A percentile compares a stretch with the other conserved stretches of the same genome.
Conservation (phyloP, 2,888 invertebrate species). For the Torymus aiolomorphi region DNA sequence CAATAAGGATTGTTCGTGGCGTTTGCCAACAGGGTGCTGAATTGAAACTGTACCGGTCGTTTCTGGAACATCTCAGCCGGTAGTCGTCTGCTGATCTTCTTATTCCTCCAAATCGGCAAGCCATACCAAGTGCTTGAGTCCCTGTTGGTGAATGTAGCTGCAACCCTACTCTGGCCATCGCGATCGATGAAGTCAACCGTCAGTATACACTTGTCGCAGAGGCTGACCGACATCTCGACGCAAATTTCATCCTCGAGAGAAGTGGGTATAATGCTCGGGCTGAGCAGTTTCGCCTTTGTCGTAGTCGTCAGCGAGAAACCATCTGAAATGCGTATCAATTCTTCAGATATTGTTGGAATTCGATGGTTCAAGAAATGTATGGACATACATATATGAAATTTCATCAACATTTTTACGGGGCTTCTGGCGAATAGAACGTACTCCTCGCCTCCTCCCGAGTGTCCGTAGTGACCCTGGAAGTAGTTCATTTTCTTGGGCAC, state of each 20-base stretch:
- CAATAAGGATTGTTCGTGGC: slow-evolving; percentile 54
- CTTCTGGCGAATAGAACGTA: slow-evolving; percentile 55
- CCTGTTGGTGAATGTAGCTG: slow-evolving; percentile 21
- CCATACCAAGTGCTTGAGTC: not conserved
- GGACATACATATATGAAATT: slow-evolving; percentile 63
- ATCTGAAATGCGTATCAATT: slow-evolving; percentile 53
- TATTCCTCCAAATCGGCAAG: slow-evolving; percentile 37
- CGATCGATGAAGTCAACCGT: slow-evolving; percentile 51
- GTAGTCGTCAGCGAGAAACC: slow-evolving; percentile 55
- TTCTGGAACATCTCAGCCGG: not conserved
- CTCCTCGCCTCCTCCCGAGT: not conserved
- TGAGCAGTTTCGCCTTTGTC: slow-evolving; percentile 44
- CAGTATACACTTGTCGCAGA: slow-evolving; percentile 61
- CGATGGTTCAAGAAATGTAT: not conserved
- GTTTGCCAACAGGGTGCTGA: slow-evolving; percentile 48
- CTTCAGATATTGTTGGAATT: no score
- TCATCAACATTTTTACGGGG: slow-evolving; percentile 47
- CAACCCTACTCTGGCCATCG: not conserved
- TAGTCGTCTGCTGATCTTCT: slow-evolving; percentile 33
- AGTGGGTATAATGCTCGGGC: slow-evolving; percentile 32
- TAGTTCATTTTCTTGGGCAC: not conserved
- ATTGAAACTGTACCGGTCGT: slow-evolving; percentile 40
- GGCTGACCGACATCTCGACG: slow-evolving; percentile 60
- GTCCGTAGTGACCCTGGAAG: slow-evolving; percentile 7
- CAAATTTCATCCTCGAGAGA: slow-evolving; percentile 53